These are phyloP conservation scores for Betta splendens DNA, from an alignment of 2,797 vertebrate genomes.

Conservation along the genomic window DNA sequence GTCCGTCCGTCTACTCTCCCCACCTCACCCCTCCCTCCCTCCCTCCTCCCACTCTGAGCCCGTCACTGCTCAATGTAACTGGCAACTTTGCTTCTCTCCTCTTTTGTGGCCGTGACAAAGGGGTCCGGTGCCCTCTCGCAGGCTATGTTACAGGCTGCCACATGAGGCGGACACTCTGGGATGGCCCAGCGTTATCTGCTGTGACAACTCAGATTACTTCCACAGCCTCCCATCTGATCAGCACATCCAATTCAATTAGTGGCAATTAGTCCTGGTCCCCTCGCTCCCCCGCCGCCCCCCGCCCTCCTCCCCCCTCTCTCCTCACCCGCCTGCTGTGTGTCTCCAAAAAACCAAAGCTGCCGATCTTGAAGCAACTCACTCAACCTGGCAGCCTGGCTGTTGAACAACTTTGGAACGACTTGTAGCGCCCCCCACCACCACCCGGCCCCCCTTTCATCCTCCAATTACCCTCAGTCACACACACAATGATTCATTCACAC, in stretches of 20 bases:
- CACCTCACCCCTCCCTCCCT: not conserved
- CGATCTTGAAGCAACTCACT: slow-evolving; percentile 57
- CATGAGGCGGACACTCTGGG: slow-evolving; percentile 84
- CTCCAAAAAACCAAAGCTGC: slow-evolving; percentile 52
- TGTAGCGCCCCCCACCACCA: slow-evolving; percentile 30
- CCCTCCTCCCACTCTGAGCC: slow-evolving; percentile 8
- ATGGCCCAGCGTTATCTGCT: slow-evolving; percentile 80
- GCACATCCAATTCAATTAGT: slow-evolving; percentile 87
- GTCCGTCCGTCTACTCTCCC: too few species aligned
- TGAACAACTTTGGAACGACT: slow-evolving; percentile 63
- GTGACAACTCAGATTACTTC: slow-evolving; percentile 86
- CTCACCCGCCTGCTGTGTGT: slow-evolving; percentile 44
- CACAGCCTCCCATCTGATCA: slow-evolving; percentile 84
- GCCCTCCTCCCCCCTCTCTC: slow-evolving; percentile 13
- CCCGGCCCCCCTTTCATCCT: slow-evolving; percentile 27
- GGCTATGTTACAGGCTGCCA: slow-evolving; percentile 84
- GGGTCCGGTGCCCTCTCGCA: slow-evolving; percentile 79
- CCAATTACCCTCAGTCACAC: slow-evolving; percentile 58
- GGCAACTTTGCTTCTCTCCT: slow-evolving; percentile 70
- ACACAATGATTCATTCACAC: slow-evolving; percentile 70
- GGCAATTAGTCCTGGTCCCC: slow-evolving; percentile 81
- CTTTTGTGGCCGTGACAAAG: slow-evolving; percentile 79
- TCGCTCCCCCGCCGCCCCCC: not conserved
- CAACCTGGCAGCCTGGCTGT: slow-evolving; percentile 53
- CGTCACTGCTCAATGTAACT: slow-evolving; percentile 63